Conservation (phyloP, 2,888 invertebrate genomes). For the Geophilus truncorum region DNA sequence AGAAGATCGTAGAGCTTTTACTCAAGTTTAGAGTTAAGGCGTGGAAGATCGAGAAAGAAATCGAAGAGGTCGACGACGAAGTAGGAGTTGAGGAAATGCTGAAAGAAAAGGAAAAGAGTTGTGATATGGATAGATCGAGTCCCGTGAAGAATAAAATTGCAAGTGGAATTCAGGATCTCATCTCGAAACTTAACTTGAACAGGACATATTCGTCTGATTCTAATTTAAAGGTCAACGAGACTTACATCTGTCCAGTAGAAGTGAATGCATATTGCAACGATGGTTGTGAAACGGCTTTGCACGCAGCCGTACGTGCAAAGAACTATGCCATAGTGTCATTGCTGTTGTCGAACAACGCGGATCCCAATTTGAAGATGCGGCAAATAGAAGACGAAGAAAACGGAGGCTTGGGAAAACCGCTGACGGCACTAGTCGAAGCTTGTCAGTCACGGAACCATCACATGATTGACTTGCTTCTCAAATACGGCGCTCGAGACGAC, state of each 20-base stretch:
- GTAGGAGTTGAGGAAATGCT: slow-evolving; percentile 40
- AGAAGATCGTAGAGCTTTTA: slow-evolving; percentile 68
- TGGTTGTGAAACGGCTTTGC: slow-evolving; percentile 73
- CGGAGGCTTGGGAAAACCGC: slow-evolving; percentile 41
- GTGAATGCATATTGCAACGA: slow-evolving; percentile 70
- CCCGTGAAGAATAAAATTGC: slow-evolving; percentile 64
- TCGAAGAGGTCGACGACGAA: too few relatives aligned
- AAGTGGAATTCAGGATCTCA: slow-evolving; percentile 80
- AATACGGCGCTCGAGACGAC: slow-evolving; percentile 80
- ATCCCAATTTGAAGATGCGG: slow-evolving; percentile 68
- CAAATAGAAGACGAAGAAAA: slow-evolving; percentile 46
- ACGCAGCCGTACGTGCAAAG: slow-evolving; percentile 71
- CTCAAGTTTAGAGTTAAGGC: slow-evolving; percentile 66
- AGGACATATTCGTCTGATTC: slow-evolving; percentile 43
- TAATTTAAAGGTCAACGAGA: slow-evolving; percentile 39
- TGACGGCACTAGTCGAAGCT: slow-evolving; percentile 64
- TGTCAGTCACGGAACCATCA: slow-evolving; percentile 62
- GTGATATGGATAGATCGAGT: slow-evolving; percentile 33
- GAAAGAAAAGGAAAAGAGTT: slow-evolving; percentile 22
- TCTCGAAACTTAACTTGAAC: slow-evolving; percentile 70
- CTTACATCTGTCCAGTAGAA: slow-evolving; percentile 62
- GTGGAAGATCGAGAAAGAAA: slow-evolving; percentile 46
- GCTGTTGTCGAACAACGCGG: slow-evolving; percentile 71
- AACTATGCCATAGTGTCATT: slow-evolving; percentile 65
- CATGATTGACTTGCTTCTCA: slow-evolving; percentile 70